Conservation (phyloP, 2,797 vertebrate genomes). For the Liasis olivaceus region DNA sequence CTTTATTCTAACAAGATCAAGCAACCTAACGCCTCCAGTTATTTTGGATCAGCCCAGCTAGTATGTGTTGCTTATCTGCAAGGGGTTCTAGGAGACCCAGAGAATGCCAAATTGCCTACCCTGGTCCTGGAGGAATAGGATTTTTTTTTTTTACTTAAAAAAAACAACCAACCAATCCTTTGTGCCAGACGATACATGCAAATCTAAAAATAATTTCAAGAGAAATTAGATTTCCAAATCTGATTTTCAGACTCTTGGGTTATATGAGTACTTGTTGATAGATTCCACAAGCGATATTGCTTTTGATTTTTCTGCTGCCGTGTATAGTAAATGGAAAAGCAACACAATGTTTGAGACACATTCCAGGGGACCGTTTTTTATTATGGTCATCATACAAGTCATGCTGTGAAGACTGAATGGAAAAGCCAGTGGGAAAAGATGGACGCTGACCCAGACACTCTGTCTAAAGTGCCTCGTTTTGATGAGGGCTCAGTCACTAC, state of each 20-base stretch:
- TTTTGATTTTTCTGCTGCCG: background rate
- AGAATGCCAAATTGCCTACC: background rate
- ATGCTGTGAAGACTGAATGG: background rate
- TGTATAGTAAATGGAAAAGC: slow-evolving; percentile 7
- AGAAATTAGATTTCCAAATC: background rate
- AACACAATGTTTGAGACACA: background rate
- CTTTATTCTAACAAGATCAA: background rate
- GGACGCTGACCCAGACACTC: background rate
- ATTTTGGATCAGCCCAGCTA: background rate
- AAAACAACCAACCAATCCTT: background rate
- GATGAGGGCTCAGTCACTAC: background rate
- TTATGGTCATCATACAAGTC: slow-evolving; percentile 2
- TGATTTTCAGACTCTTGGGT: background rate
- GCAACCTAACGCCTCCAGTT: background rate
- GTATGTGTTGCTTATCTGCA: background rate
- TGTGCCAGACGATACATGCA: background rate
- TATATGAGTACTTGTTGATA: background rate
- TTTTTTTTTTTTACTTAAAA: background rate
- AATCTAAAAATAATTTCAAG: background rate
- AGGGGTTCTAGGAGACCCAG: background rate
- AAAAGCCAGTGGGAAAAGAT: background rate
- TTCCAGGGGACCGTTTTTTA: slow-evolving; percentile 3
- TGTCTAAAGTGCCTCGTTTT: background rate
- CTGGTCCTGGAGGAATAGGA: background rate
- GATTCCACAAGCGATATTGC: background rate